Conservation (phyloP, 2,113 vertebrate genomes). For the Chionomys nivalis region DNA sequence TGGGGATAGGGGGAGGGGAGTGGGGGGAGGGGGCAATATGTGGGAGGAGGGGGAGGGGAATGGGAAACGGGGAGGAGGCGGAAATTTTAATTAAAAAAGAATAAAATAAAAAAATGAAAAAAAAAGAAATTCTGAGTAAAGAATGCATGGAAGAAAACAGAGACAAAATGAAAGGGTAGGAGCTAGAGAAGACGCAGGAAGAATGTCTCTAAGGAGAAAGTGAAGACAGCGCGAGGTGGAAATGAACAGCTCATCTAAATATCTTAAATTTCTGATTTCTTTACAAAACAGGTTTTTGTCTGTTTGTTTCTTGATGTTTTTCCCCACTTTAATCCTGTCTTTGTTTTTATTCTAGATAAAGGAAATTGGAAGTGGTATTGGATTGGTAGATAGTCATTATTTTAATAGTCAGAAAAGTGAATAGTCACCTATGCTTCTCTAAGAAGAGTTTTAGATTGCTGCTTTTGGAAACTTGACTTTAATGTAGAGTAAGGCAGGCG, state of each 20-base stretch:
- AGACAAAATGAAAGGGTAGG: neutral
- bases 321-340: neutral
- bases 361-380: neutral
- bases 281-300: neutral
- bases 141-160: neutral
- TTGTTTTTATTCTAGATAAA: neutral
- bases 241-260: neutral
- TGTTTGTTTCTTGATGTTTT: neutral
- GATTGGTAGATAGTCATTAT: neutral
- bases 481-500: fast-evolving
- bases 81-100: too few relatives aligned
- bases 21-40: too few relatives aligned
- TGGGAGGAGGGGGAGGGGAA: too few relatives aligned
- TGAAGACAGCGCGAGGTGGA: too few relatives aligned
- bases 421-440: neutral
- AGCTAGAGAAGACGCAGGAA: neutral
- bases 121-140: neutral
- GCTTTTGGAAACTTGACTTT: neutral
- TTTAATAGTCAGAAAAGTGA: neutral
- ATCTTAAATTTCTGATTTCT: neutral
- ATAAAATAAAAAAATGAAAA: too few relatives aligned
- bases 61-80: too few relatives aligned
- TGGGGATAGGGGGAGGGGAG: too few relatives aligned
- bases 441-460: neutral
- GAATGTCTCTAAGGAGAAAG: neutral